A percentile compares a stretch with the other conserved stretches of the same genome.
These are phyloP conservation scores for Zootoca vivipara DNA, from an alignment of 2,113 vertebrate species.

Conservation along the genomic window DNA sequence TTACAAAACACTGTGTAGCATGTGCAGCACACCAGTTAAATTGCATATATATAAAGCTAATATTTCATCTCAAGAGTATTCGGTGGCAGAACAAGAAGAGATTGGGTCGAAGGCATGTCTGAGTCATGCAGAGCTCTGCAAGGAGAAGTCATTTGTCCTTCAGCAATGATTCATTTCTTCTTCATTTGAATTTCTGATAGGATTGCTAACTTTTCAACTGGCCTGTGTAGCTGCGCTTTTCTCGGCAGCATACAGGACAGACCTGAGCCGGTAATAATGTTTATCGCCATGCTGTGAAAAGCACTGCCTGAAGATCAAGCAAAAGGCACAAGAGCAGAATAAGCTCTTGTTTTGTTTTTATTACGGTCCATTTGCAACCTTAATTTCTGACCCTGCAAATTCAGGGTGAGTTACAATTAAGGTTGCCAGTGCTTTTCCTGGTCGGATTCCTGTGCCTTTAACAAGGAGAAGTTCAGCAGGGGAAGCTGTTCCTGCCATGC, in stretches of 20 bases:
- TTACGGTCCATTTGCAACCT: background rate
- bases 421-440: background rate
- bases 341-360: too few relatives aligned
- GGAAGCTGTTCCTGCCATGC: background rate
- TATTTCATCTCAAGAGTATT: background rate
- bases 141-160: background rate
- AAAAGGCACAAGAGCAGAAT: background rate
- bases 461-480: background rate
- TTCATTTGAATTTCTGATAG: background rate
- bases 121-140: background rate
- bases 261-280: background rate
- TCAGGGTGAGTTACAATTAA: background rate
- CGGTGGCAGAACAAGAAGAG: background rate
- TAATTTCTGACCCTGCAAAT: background rate
- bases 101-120: accelerated
- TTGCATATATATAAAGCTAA: background rate
- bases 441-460: background rate
- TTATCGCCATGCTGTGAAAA: background rate
- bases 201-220: background rate
- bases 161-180: background rate
- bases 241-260: background rate
- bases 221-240: background rate
- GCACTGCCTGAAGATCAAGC: background rate
- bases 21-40: background rate
- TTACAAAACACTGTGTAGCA: background rate